Percentiles rank a stretch among this genome's conserved stretches.
Evolutionary conservation across 1,140 invertebrate species (phyloP).

Genomic region (Platyscapa corneri): DNA sequence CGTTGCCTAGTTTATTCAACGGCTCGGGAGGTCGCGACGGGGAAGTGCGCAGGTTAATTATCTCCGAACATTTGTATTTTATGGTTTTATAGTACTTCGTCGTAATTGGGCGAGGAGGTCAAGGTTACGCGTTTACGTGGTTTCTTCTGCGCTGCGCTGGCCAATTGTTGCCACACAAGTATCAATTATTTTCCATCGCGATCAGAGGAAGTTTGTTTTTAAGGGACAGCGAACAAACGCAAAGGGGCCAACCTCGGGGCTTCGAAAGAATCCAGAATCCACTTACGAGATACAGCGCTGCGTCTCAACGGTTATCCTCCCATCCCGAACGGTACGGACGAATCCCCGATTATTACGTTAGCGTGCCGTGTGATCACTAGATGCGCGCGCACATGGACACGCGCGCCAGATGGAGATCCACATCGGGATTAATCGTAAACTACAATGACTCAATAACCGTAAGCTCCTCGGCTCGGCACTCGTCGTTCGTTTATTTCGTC

Average conservation of each 20-base stretch:
- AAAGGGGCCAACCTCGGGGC: too few relatives aligned
- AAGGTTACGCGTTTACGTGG: background rate
- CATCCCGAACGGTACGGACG: background rate
- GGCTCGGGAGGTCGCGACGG: background rate
- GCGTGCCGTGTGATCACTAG: background rate
- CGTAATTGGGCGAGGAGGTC: background rate
- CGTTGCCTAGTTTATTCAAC: background rate
- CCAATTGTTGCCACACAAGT: background rate
- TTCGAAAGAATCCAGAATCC: too few relatives aligned
- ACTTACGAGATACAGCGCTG: too few relatives aligned
- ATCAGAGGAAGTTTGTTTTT: background rate
- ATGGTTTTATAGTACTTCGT: background rate
- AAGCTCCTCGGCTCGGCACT: background rate
- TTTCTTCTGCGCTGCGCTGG: background rate
- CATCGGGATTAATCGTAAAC: background rate
- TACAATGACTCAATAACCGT: background rate
- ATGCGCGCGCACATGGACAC: background rate
- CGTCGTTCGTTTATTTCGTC: background rate
- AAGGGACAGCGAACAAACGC: too few relatives aligned
- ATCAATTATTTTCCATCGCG: background rate
- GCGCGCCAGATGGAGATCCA: background rate
- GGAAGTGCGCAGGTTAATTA: background rate
- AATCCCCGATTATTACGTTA: too few relatives aligned
- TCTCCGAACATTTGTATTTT: background rate
- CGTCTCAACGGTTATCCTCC: too few relatives aligned